Evolutionary conservation across 2,113 vertebrate species (phyloP), one percentile per base, ranked within the genome.

Genomic region (Rutilus rutilus): DNA sequence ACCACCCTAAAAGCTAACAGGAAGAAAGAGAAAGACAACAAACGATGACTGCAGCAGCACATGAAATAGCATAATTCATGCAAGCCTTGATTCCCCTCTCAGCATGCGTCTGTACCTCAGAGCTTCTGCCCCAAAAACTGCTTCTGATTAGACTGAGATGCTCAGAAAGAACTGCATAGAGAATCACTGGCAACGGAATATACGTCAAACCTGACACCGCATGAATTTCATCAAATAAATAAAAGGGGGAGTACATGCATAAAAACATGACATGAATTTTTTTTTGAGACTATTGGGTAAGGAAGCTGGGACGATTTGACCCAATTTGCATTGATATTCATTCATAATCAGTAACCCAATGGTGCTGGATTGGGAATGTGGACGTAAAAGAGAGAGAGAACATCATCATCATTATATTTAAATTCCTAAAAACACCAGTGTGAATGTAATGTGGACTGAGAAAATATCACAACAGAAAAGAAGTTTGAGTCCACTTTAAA

Each of bases 51-150:
- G 87, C 88, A 91, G 87, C 0, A 67, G 83, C 64, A 90, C 87
- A 91, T 92, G 60, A 92, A 91, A 90, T 84, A 89, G 92, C 93
- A 93, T 94, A 90, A 93, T 94, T 92, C 91, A 94, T 92, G 87
- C 91, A 80, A 88, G 84, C 86, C 90, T 87, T 84, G 87, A 90
- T 89, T 90, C 88, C 89, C 87, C 81, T 86, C 89, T 89, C 87
- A 89, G 90, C 86, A 77, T 78, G 87, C 86, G 88, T 88, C 89
- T 86, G 57, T 86, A 82, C 87, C 77, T 85, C 82, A 78, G n/a
- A 89, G 83, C 85, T 45, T 50, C 71, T 78, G 84, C 89, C 82
- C 86, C 90, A 59, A 50, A 67, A 65, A 76, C 79, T 59, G 73
- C 86, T 78, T 82, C 71, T 71, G 65, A 83, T 78, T 59, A 59